Evolutionary conservation across 2,113 vertebrate genomes (phyloP).

Genomic region (Orientallactaga bullata): DNA sequence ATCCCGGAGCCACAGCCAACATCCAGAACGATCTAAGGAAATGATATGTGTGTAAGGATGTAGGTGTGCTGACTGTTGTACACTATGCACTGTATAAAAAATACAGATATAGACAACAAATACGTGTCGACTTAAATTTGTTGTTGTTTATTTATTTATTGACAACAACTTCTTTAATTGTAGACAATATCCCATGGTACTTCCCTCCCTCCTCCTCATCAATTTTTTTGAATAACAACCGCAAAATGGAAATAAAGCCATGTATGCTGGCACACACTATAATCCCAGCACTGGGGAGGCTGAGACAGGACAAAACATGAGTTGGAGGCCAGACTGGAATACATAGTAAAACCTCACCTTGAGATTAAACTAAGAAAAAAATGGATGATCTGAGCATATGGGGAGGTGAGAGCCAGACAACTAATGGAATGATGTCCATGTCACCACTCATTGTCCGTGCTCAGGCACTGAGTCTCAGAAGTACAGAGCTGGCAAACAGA

Average conservation of each 20-base stretch:
- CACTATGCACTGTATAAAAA: not conserved
- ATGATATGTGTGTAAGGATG: not conserved
- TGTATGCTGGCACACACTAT: not conserved
- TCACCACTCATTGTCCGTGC: not conserved
- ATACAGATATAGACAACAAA: not conserved
- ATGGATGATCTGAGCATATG: not conserved
- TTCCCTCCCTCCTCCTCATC: too few relatives aligned
- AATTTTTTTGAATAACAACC: not conserved
- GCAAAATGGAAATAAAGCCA: not conserved
- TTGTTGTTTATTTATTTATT: too few relatives aligned
- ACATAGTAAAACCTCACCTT: not conserved
- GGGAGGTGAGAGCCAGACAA: not conserved
- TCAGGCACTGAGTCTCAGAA: not conserved
- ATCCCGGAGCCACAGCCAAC: conserved; percentile 98
- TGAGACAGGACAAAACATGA: not conserved
- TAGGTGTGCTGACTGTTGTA: not conserved
- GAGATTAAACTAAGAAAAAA: not conserved
- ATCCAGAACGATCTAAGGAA: conserved; percentile 93
- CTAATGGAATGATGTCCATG: fast-evolving
- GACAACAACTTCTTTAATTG: too few relatives aligned
- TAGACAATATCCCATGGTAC: too few relatives aligned
- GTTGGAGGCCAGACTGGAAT: not conserved
- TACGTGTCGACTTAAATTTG: not conserved
- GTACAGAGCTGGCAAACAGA: not conserved
- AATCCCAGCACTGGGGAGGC: not conserved